These are phyloP conservation scores for Montifringilla adamsi DNA, from an alignment of 2,113 vertebrate species.

Conservation along the genomic window DNA sequence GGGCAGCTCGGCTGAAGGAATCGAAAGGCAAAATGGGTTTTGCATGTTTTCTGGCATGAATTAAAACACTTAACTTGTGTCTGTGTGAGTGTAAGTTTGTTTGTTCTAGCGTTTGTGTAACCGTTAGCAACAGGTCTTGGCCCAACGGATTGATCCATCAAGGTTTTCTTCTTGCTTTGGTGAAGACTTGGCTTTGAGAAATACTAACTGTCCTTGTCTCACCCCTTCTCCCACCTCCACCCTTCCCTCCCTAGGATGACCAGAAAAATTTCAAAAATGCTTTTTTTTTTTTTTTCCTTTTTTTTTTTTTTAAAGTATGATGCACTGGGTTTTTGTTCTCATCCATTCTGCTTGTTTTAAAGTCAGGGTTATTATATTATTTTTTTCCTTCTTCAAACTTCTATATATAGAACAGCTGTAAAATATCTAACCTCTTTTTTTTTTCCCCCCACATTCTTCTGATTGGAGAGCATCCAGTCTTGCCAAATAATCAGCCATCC, in stretches of 20 bases:
- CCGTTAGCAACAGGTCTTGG: slow-evolving; percentile 70
- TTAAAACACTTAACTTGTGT: slow-evolving; percentile 76
- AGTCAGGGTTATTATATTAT: slow-evolving; percentile 5
- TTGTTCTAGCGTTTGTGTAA: slow-evolving; percentile 73
- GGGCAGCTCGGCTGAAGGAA: slow-evolving; percentile 44
- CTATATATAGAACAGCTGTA: slow-evolving; percentile 46
- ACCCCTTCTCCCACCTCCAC: neutral
- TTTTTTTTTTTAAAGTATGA: neutral
- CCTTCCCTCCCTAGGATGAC: neutral
- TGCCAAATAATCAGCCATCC: slow-evolving; percentile 66
- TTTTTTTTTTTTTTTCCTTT: neutral
- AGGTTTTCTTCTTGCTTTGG: slow-evolving; percentile 39
- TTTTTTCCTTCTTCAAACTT: slow-evolving; percentile 8
- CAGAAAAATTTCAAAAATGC: slow-evolving; percentile 40
- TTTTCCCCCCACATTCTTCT: neutral
- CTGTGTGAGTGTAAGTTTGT: slow-evolving; percentile 72
- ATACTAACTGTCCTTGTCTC: slow-evolving; percentile 46
- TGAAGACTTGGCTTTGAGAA: slow-evolving; percentile 59
- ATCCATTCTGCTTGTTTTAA: slow-evolving; percentile 38
- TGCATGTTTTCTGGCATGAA: slow-evolving; percentile 81
- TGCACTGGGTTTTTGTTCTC: slow-evolving; percentile 45
- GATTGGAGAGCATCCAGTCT: slow-evolving; percentile 56
- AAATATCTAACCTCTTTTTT: slow-evolving; percentile 1
- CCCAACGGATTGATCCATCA: slow-evolving; percentile 31
- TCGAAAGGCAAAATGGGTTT: slow-evolving; percentile 59